Conservation (phyloP, 2,113 vertebrate genomes). For the Tapirus terrestris region DNA sequence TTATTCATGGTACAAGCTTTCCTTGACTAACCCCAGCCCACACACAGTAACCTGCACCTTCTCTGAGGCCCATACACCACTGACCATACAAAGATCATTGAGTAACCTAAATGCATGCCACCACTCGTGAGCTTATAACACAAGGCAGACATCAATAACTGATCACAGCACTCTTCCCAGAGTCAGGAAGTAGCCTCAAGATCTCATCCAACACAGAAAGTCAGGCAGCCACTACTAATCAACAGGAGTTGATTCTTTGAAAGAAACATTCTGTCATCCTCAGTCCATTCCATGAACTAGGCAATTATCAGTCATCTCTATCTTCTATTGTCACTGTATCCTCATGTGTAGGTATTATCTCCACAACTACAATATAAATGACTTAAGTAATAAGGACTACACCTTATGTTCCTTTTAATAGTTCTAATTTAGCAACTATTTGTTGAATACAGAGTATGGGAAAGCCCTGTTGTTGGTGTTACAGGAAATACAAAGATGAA, state of each 20-base stretch:
- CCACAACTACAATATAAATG: neutral
- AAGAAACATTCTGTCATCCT: neutral
- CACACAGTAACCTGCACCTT: neutral
- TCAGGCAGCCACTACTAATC: neutral
- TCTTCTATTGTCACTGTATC: neutral
- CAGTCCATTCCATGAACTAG: too few relatives aligned
- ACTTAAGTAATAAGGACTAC: rapidly evolving
- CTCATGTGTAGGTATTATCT: neutral
- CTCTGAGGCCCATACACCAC: neutral
- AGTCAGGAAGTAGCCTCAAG: neutral
- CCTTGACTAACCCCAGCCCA: neutral
- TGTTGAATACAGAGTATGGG: neutral
- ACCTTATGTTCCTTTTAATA: neutral
- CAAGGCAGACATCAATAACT: neutral
- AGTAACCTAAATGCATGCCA: neutral
- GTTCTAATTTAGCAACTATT: neutral
- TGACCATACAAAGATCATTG: neutral
- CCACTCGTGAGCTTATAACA: neutral
- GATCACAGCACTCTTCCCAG: neutral
- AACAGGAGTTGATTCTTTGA: neutral
- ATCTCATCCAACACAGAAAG: neutral
- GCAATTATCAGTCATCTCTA: neutral
- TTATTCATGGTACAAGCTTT: neutral
- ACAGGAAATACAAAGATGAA: neutral
- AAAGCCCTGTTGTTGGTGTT: neutral